A percentile compares a stretch with the other conserved stretches of the same genome.
Evolutionary conservation across 1,140 invertebrate species (phyloP).

Genomic region (Atopsyche davidsoni): DNA sequence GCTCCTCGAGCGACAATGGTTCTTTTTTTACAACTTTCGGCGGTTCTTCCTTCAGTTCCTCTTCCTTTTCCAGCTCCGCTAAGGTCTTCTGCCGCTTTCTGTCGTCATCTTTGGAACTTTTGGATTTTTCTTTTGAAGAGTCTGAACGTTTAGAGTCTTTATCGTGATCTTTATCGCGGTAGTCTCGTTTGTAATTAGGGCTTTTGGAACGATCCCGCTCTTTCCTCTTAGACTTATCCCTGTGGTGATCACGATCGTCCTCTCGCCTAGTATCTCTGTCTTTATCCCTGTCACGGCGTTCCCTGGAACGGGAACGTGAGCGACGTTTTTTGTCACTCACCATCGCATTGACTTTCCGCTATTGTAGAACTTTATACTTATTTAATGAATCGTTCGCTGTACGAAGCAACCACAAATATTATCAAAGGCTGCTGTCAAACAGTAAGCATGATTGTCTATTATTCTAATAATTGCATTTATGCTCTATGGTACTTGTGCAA

Average conservation of each 20-base stretch:
- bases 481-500: too few relatives aligned
- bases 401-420: too few relatives aligned
- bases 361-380: too few relatives aligned
- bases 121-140: constrained; percentile 35
- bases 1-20: constrained; percentile 92
- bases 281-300: constrained; percentile 34
- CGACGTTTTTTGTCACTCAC: constrained; percentile 47
- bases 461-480: too few relatives aligned
- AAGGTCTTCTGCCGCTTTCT: constrained; percentile 43
- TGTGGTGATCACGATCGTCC: constrained; percentile 37
- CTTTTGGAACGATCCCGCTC: constrained; percentile 31
- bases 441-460: too few relatives aligned
- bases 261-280: constrained; percentile 30
- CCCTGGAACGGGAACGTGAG: constrained; percentile 40
- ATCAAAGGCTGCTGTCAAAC: too few relatives aligned
- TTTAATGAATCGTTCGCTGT: too few relatives aligned
- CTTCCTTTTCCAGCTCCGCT: constrained; percentile 40
- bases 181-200: constrained; percentile 31
- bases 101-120: constrained; percentile 30
- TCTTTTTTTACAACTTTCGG: constrained; percentile 63
- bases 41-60: constrained; percentile 38
- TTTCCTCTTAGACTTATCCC: constrained; percentile 35
- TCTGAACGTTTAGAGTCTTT: constrained; percentile 35
- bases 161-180: constrained; percentile 36
- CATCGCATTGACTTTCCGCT: too few relatives aligned